phyloP scores from a whole-genome alignment of 2,113 vertebrate species.

The Neogale vison region DNA sequence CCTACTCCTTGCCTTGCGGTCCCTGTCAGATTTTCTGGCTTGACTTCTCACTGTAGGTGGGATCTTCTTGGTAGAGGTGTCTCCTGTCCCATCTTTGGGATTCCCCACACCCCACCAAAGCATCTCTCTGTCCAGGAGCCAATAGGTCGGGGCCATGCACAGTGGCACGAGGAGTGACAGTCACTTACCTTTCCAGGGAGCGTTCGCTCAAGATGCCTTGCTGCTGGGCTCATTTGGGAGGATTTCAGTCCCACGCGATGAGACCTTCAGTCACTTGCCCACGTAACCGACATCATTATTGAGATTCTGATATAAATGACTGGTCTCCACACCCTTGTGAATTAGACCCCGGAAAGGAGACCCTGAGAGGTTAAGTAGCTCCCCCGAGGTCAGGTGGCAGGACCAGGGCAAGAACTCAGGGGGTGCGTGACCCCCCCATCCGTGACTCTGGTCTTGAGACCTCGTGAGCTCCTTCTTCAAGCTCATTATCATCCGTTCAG shows the following conservation, averaged over 20 bases:
- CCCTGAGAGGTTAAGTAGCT: background rate
- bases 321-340: background rate
- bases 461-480: background rate
- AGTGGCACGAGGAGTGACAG: background rate
- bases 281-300: background rate
- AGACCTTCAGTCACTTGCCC: background rate
- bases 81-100: background rate
- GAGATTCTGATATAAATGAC: background rate
- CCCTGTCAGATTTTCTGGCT: background rate
- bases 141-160: background rate
- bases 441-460: background rate
- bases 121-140: background rate
- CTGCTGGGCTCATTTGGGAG: background rate
- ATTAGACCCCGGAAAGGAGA: background rate
- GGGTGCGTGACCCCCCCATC: background rate
- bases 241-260: background rate
- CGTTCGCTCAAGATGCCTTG: background rate
- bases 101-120: background rate
- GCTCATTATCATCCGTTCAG: conserved; percentile 44
- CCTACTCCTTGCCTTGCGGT: background rate
- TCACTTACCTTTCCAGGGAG: background rate
- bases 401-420: background rate
- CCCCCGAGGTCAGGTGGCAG: background rate
- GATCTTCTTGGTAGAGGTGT: background rate
- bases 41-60: background rate